phyloP scores from a whole-genome alignment of 1,140 invertebrate genomes.

The Eciton burchellii region DNA sequence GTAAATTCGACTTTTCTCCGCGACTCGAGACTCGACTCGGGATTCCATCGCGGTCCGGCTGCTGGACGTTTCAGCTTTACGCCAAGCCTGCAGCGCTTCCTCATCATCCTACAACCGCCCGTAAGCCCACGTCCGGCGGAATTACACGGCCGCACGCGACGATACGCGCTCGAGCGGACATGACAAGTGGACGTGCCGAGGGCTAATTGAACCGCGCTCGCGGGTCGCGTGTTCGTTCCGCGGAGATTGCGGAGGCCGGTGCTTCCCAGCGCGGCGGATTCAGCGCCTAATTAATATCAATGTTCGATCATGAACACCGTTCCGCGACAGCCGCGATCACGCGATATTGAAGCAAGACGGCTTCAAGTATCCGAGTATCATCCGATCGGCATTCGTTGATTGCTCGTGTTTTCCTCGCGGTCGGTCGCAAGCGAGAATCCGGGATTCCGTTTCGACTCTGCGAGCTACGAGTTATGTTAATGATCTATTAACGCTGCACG shows the following conservation, averaged over 20 bases:
- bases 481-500: background rate
- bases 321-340: no score
- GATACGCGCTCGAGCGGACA: slow-evolving; percentile 41
- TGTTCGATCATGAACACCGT: no score
- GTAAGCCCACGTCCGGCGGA: slow-evolving; percentile 30
- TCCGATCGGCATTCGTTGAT: no score
- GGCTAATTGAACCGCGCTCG: slow-evolving; percentile 41
- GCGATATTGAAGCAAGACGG: no score
- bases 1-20: no score
- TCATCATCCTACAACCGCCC: slow-evolving; percentile 16
- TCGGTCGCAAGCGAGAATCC: background rate
- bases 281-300: background rate
- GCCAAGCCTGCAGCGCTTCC: slow-evolving; percentile 35
- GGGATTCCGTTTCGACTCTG: background rate
- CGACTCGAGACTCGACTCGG: no score
- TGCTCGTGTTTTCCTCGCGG: no score
- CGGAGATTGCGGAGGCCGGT: slow-evolving; percentile 30
- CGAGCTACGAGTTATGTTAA: slow-evolving; percentile 13
- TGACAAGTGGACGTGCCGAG: slow-evolving; percentile 47
- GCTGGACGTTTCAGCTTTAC: slow-evolving; percentile 13
- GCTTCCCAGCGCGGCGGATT: slow-evolving; percentile 11
- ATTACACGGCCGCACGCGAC: slow-evolving; percentile 23
- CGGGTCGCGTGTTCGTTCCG: no score
- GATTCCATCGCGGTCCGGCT: slow-evolving; percentile 7
- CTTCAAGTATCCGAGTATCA: no score